phyloP scores from a whole-genome alignment of 2,113 vertebrate species.

The Riparia riparia region DNA sequence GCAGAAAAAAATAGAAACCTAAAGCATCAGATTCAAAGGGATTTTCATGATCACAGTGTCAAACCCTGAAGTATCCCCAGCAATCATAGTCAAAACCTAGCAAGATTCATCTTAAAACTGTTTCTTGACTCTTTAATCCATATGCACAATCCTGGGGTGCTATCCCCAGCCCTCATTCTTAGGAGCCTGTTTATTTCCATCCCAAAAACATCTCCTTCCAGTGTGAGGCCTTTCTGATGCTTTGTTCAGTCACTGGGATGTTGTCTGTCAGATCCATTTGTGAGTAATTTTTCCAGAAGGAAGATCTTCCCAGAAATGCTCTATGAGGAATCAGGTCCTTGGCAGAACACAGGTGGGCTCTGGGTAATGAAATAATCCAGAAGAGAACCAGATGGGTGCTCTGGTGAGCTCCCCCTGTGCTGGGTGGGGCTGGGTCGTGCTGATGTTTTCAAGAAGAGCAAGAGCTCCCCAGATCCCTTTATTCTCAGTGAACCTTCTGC shows the following conservation, averaged over 20 bases:
- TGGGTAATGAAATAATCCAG: neutral
- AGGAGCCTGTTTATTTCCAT: neutral
- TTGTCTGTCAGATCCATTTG: neutral
- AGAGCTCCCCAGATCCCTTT: neutral
- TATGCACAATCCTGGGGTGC: rapidly evolving
- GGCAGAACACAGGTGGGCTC: neutral
- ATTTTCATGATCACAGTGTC: neutral
- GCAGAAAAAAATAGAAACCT: neutral
- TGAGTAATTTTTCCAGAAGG: neutral
- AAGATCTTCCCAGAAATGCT: neutral
- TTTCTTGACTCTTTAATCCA: neutral
- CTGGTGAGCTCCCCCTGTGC: neutral
- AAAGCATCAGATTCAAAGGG: neutral
- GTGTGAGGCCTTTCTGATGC: neutral
- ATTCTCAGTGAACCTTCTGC: neutral
- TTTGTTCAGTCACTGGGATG: neutral
- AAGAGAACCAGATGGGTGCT: neutral
- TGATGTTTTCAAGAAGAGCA: neutral
- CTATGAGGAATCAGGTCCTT: neutral
- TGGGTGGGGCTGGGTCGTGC: neutral
- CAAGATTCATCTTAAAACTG: neutral
- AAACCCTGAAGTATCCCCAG: neutral
- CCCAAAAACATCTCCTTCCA: rapidly evolving
- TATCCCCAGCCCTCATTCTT: neutral
- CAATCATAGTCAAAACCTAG: neutral